Base-by-base conservation (phyloP, 2,113 vertebrate species). In the Pontoporia blainvillei region DNA sequence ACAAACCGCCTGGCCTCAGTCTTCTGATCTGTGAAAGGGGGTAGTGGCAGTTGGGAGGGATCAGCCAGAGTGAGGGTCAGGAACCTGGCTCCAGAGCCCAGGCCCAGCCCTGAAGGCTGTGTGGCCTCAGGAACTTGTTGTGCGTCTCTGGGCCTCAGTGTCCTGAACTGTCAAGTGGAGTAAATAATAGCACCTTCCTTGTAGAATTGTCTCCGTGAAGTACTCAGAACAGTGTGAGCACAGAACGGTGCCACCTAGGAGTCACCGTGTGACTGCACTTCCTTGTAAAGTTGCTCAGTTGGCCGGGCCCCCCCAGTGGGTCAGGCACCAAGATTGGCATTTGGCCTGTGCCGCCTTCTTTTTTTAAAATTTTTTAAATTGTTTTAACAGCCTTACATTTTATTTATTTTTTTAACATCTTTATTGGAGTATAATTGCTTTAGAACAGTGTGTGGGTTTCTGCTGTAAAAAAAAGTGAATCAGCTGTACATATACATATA, bases 191-290 rank as follows among this genome's bases (percentile, higher is more conserved):
- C 5, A 12, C 27, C 67, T 41, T 57, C 85, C n/a, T 8, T 9
- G 18, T 27, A 34, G 49, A 23, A 13, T 20, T 31, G 27, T 41
- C 11, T 29, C 17, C 0, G 1, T 27, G 0, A 5, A 29, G 17
- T 36, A 15, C 27, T 34, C 29, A 34, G 86, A 29, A 25, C 36
- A 34, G 29, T 0, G 2, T n/a, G 1, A 4, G 52, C 85, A 13
- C 6, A 5, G 17, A 14, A 61, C 1, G 15, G 4, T n/a, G 14
- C 78, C 8, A 8, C 21, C 3, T 2, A 27, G 0, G 3, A 2
- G n/a, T 52, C 7, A 0, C 39, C 23, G 7, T 4, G 6, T 44
- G 27, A 10, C 79, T 5, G 1, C 36, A 6, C 1, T 20, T 20
- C 81, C 57, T 62, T 29, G 9, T 21, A 3, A 31, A 61, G 59